Percentiles rank a stretch among this genome's conserved stretches.
phyloP scores from a whole-genome alignment of 1,140 invertebrate species.

The Saccostrea echinata region DNA sequence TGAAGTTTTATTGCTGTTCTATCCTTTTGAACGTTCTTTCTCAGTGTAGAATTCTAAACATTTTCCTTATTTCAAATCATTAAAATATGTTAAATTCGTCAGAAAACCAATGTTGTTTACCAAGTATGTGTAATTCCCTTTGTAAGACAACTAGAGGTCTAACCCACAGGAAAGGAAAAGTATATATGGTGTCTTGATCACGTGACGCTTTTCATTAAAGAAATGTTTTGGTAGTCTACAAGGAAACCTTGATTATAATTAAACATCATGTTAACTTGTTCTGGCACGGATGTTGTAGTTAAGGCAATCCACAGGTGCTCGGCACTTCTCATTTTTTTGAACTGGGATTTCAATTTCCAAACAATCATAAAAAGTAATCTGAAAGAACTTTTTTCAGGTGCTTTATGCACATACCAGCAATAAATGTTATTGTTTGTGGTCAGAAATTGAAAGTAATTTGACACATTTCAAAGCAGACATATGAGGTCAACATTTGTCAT shows the following conservation, averaged over 20 bases:
- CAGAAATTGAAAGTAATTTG: background rate
- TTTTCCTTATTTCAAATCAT: background rate
- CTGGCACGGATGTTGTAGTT: background rate
- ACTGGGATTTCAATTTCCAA: background rate
- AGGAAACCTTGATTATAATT: background rate
- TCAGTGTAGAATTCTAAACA: background rate
- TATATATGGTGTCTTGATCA: background rate
- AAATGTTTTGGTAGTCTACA: background rate
- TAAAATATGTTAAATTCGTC: background rate
- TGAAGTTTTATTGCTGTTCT: background rate
- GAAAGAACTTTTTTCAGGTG: background rate
- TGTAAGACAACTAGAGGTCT: background rate
- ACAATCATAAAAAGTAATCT: background rate
- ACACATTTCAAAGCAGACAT: background rate
- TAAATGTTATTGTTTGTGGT: background rate
- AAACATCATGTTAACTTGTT: background rate
- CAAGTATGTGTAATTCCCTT: background rate
- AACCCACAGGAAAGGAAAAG: background rate
- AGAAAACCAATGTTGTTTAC: slow-evolving; percentile 2
- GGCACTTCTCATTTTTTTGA: too few relatives aligned
- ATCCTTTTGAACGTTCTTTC: background rate
- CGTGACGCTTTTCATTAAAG: background rate
- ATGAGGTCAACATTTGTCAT: background rate
- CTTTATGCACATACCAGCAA: background rate
- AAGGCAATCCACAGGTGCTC: too few relatives aligned